phyloP scores from a whole-genome alignment of 2,113 vertebrate species.

The Gobius niger region DNA sequence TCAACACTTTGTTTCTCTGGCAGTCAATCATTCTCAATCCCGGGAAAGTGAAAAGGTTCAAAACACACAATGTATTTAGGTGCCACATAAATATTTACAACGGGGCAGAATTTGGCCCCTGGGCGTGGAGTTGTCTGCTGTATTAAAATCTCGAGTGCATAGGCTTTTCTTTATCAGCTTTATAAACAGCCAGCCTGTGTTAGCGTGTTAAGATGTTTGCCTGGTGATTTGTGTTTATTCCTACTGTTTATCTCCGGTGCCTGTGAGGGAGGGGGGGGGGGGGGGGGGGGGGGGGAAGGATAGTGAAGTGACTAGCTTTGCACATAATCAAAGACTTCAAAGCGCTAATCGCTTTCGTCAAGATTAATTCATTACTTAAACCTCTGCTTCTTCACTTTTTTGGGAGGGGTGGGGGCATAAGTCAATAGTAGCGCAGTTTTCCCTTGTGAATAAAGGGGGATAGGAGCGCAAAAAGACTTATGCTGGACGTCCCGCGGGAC shows the following conservation, averaged over 20 bases:
- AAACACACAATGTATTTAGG: neutral
- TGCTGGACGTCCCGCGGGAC: slow-evolving; percentile 55
- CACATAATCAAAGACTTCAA: slow-evolving; percentile 72
- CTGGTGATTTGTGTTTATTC: slow-evolving; percentile 75
- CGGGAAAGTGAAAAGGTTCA: neutral
- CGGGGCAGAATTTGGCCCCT: slow-evolving; percentile 2
- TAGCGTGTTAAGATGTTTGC: slow-evolving; percentile 65
- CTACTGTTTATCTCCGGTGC: slow-evolving; percentile 68
- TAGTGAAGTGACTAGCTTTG: slow-evolving; percentile 54
- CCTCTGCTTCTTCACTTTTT: slow-evolving; percentile 46
- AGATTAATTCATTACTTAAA: slow-evolving; percentile 69
- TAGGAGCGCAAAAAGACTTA: slow-evolving; percentile 44
- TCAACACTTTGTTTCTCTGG: neutral
- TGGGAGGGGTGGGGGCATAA: slow-evolving; percentile 42
- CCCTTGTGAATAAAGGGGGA: slow-evolving; percentile 44
- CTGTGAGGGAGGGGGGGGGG: slow-evolving; percentile 61
- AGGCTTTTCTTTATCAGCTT: slow-evolving; percentile 63
- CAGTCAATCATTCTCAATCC: neutral
- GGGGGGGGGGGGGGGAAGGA: slow-evolving; percentile 61
- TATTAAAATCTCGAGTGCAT: slow-evolving; percentile 14
- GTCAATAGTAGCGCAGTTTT: slow-evolving; percentile 52
- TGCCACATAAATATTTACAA: slow-evolving; percentile 7
- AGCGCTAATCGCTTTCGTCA: slow-evolving; percentile 63
- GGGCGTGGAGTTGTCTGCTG: slow-evolving; percentile 6
- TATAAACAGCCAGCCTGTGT: slow-evolving; percentile 58